A percentile compares a stretch with the other conserved stretches of the same genome.
phyloP scores from a whole-genome alignment of 2,797 vertebrate species.

The Pteronotus mesoamericanus region DNA sequence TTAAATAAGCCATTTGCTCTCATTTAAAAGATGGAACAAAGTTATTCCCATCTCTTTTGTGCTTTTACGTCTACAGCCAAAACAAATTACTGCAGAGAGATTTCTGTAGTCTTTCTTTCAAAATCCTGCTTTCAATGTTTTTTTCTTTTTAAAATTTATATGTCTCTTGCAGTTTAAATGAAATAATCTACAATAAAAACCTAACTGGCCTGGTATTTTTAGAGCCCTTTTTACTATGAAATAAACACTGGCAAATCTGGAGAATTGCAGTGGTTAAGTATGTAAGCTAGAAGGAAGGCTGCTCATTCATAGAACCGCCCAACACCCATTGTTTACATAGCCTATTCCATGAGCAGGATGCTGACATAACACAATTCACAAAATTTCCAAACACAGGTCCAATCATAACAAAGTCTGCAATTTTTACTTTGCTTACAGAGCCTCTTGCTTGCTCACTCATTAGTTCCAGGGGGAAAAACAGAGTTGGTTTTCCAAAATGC shows the following conservation, averaged over 20 bases:
- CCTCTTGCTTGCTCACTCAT: slow-evolving; percentile 63
- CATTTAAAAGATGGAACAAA: slow-evolving; percentile 44
- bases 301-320: slow-evolving; percentile 53
- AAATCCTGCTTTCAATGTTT: slow-evolving; percentile 41
- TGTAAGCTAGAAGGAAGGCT: slow-evolving; percentile 44
- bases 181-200: slow-evolving; percentile 67
- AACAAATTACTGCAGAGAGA: slow-evolving; percentile 36
- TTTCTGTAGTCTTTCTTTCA: slow-evolving; percentile 65
- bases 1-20: background rate
- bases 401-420: slow-evolving; percentile 72
- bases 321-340: slow-evolving; percentile 65
- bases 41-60: slow-evolving; percentile 13
- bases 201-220: slow-evolving; percentile 67
- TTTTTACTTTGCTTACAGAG: slow-evolving; percentile 71
- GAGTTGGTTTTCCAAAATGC: slow-evolving; percentile 54
- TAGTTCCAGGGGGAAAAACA: slow-evolving; percentile 22
- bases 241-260: slow-evolving; percentile 58
- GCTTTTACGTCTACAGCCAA: slow-evolving; percentile 42
- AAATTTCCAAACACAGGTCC: slow-evolving; percentile 71
- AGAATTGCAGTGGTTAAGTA: slow-evolving; percentile 33
- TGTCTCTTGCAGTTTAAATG: slow-evolving; percentile 33
- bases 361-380: slow-evolving; percentile 72
- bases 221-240: slow-evolving; percentile 66
- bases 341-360: slow-evolving; percentile 54
- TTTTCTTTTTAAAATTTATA: slow-evolving; percentile 31